Conservation (phyloP, 2,888 invertebrate genomes). For the Polydrusus pterygomalis region DNA sequence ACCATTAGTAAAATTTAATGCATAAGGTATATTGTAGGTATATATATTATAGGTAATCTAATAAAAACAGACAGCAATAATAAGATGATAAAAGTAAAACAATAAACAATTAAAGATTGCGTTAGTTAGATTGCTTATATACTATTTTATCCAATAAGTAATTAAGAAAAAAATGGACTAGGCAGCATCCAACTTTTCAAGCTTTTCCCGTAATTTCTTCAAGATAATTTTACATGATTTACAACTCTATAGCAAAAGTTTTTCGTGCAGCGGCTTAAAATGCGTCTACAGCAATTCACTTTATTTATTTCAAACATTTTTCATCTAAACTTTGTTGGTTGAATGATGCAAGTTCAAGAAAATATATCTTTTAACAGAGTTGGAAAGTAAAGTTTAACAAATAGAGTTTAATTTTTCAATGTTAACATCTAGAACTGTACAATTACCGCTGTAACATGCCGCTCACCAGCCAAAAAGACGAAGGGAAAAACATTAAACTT, state of each 20-base stretch:
- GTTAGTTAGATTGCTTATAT: no score
- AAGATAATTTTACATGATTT: slow-evolving; percentile 13
- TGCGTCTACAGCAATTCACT: slow-evolving; percentile 21
- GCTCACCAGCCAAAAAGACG: no score
- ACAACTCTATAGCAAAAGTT: slow-evolving; percentile 7
- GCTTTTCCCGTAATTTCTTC: background rate
- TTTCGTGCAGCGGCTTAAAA: slow-evolving; percentile 18
- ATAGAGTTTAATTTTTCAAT: background rate
- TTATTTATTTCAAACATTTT: slow-evolving; percentile 19
- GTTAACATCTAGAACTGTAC: background rate
- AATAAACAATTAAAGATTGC: no score
- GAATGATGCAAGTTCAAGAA: slow-evolving; percentile 2
- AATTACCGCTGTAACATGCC: no score
- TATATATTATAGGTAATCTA: no score
- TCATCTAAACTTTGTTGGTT: slow-evolving; percentile 8
- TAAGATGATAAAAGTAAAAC: no score
- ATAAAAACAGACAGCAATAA: no score
- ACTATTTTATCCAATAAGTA: no score
- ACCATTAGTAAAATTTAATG: no score
- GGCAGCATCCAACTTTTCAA: background rate
- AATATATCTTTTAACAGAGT: slow-evolving; percentile 13
- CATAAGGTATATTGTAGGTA: no score
- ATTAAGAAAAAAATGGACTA: background rate
- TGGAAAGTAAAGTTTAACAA: background rate
- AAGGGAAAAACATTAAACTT: no score